These are phyloP conservation scores for Dasysyrphus tricinctus DNA, from an alignment of 2,888 invertebrate species.

Conservation along the genomic window DNA sequence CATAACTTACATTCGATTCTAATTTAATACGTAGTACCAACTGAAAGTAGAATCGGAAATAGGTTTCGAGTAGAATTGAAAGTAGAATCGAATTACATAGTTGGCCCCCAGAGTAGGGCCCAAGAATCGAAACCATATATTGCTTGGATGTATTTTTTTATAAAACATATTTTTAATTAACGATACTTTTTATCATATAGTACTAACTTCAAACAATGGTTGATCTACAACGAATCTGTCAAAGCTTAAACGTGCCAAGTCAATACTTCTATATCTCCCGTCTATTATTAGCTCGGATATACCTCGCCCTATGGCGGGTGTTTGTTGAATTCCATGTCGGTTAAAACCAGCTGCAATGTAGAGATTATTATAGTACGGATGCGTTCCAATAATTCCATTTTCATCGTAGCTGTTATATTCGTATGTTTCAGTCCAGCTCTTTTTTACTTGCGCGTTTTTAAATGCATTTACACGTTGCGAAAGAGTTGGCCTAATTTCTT, in stretches of 20 bases:
- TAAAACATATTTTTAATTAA: background rate
- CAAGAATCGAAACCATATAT: too few species aligned
- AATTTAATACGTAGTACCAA: too few species aligned
- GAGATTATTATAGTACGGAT: slow-evolving; percentile 93
- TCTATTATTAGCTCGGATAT: slow-evolving; percentile 93
- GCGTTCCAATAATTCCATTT: slow-evolving; percentile 94
- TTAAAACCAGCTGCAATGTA: slow-evolving; percentile 96
- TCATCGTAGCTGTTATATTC: slow-evolving; percentile 96
- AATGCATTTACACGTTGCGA: slow-evolving; percentile 92
- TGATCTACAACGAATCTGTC: slow-evolving; percentile 88
- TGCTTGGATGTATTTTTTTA: background rate
- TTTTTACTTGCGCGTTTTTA: slow-evolving; percentile 90
- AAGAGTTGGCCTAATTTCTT: slow-evolving; percentile 89
- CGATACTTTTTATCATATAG: slow-evolving; percentile 80
- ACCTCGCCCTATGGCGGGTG: slow-evolving; percentile 95
- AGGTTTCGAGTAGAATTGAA: too few species aligned
- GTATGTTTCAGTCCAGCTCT: slow-evolving; percentile 92
- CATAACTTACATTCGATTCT: too few species aligned
- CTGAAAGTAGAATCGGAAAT: too few species aligned
- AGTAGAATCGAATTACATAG: too few species aligned
- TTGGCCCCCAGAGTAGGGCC: too few species aligned
- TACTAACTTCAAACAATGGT: slow-evolving; percentile 86
- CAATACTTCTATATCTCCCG: slow-evolving; percentile 89
- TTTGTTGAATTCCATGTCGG: slow-evolving; percentile 95
- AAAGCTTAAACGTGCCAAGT: slow-evolving; percentile 91